A percentile compares a stretch with the other conserved stretches of the same genome.
These are phyloP conservation scores for Palythoa heliodiscus DNA, from an alignment of 92 coral and sea anemone species.

Conservation along the genomic window DNA sequence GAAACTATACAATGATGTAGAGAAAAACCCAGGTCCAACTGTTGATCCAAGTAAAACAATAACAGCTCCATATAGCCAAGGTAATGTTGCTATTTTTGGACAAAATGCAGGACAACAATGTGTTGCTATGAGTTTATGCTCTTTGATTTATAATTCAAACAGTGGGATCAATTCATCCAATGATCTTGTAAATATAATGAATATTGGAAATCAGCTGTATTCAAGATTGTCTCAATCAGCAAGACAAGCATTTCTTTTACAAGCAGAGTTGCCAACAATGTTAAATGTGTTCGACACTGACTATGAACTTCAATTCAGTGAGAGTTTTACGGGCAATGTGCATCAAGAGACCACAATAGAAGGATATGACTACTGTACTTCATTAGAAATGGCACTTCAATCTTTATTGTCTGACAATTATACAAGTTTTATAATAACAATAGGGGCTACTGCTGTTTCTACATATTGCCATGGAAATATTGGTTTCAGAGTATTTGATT, in stretches of 20 bases:
- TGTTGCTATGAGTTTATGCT: neutral
- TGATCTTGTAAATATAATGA: constrained; percentile 51
- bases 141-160: constrained; percentile 26
- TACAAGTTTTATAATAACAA: constrained; percentile 53
- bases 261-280: constrained; percentile 51
- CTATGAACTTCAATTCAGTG: constrained; percentile 34
- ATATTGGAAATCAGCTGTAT: constrained; percentile 58
- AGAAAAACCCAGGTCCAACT: constrained; percentile 24
- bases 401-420: constrained; percentile 50
- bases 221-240: constrained; percentile 58
- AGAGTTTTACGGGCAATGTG: constrained; percentile 45
- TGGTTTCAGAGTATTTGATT: constrained; percentile 56
- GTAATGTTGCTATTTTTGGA: constrained; percentile 36
- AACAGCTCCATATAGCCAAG: constrained; percentile 17
- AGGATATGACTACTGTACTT: constrained; percentile 59
- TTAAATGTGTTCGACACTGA: constrained; percentile 45
- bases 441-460: constrained; percentile 49
- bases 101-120: constrained; percentile 42
- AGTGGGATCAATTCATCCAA: constrained; percentile 35
- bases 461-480: constrained; percentile 46
- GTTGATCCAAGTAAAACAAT: constrained; percentile 29
- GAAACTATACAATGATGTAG: constrained; percentile 11
- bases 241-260: constrained; percentile 50
- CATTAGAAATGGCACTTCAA: constrained; percentile 60
- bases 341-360: constrained; percentile 54